Base-by-base conservation (phyloP, 2,113 vertebrate genomes). In the Dolichallabes microphthalmus region DNA sequence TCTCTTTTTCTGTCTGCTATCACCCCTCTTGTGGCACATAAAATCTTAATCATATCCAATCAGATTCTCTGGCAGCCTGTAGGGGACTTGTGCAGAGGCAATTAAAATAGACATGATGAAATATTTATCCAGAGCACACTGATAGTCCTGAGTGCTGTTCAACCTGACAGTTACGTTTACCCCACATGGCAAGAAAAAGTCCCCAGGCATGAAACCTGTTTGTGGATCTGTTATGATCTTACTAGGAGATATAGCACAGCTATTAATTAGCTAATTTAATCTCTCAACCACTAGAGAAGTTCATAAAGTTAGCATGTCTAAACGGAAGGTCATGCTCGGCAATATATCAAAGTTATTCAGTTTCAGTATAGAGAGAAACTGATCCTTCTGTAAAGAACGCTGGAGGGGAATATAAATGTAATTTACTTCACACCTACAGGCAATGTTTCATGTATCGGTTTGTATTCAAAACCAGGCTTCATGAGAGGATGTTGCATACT, bases 331-430 rank as follows among this genome's bases (percentile, higher is more conserved):
- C 82, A 82, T 0, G 13, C 52, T 78, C 86, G 77, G 86, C 66
- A 79, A 85, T 91, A 89, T 89, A 88, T 88, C 82, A 69, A 64
- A 85, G 85, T 83, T 79, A 85, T 92, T 92, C 90, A 92, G 90
- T 90, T 89, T 90, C 75, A 80, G n/a, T 83, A 80, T 81, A 86
- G 86, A 66, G 71, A 25, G 69, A 57, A 55, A 30, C 0, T 89
- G 84, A 27, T 30, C 13, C 35, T 73, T 27, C 84, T 78, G 32
- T 57, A 63, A 81, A 85, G 84, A 90, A 88, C 78, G 74, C 89
- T 90, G 83, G 85, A 63, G 60, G 88, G 87, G 83, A 71, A 64
- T 84, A 30, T 64, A 68, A 69, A 79, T 87, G 86, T 80, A 90
- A 85, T 90, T 88, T 84, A 82, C 77, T 91, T 90, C 84, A 88